A percentile compares a stretch with the other conserved stretches of the same genome.
Conservation (phyloP, 2,888 invertebrate genomes). For the Aspidapion aeneum region DNA sequence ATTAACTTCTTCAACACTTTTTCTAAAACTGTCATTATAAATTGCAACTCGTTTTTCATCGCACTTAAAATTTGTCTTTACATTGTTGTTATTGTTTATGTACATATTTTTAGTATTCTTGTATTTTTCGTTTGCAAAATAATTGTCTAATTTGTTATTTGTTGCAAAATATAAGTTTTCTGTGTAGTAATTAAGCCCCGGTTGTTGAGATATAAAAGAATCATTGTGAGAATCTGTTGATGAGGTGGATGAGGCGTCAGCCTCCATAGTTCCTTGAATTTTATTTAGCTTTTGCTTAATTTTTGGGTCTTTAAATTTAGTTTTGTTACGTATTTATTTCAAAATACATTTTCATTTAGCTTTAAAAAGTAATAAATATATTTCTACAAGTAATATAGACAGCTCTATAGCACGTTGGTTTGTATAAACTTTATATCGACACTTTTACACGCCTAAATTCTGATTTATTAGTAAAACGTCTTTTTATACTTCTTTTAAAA, state of each 20-base stretch:
- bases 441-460: too few relatives aligned
- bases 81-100: conserved; percentile 23
- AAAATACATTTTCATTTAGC: too few relatives aligned
- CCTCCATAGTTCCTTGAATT: conserved; percentile 32
- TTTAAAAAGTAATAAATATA: too few relatives aligned
- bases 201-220: conserved; percentile 32
- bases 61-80: neutral
- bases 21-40: conserved; percentile 22
- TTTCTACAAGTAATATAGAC: too few relatives aligned
- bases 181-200: conserved; percentile 39
- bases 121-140: conserved; percentile 34
- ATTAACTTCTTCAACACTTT: conserved; percentile 7
- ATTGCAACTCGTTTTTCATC: conserved; percentile 13
- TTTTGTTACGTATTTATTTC: too few relatives aligned
- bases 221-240: conserved; percentile 44
- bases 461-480: too few relatives aligned
- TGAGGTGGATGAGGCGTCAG: conserved; percentile 38
- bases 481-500: too few relatives aligned
- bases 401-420: too few relatives aligned
- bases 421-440: too few relatives aligned
- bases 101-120: conserved; percentile 35
- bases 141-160: conserved; percentile 38
- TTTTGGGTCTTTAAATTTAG: too few relatives aligned
- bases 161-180: conserved; percentile 39
- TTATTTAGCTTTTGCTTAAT: too few relatives aligned